A percentile compares a stretch with the other conserved stretches of the same genome.
Evolutionary conservation across 2,888 invertebrate genomes (phyloP).

Genomic region (Heliconius erato): DNA sequence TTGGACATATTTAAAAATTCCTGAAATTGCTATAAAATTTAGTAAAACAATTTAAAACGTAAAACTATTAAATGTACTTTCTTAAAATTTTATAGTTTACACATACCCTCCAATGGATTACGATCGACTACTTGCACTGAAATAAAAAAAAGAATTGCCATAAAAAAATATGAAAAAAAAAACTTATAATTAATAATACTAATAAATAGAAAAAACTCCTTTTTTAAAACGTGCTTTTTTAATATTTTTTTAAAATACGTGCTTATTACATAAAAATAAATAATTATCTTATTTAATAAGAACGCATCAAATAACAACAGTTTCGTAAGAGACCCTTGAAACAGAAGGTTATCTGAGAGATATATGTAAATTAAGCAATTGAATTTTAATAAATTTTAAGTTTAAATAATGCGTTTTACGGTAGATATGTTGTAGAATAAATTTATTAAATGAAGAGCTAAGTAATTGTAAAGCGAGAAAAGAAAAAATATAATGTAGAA

Average conservation of each 20-base stretch:
- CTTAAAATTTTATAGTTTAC: background rate
- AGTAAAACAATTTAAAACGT: background rate
- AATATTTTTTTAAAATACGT: background rate
- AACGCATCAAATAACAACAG: background rate
- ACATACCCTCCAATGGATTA: constrained; percentile 36
- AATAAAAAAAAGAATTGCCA: constrained; percentile 35
- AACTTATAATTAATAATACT: background rate
- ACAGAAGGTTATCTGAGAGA: background rate
- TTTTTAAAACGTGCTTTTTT: background rate
- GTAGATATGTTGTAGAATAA: background rate
- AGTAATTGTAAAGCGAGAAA: background rate
- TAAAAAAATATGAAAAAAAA: background rate
- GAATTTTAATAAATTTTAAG: background rate
- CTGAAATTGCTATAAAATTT: no score
- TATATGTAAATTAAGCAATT: background rate
- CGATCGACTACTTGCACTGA: constrained; percentile 57
- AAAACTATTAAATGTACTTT: background rate
- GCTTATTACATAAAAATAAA: constrained; percentile 22
- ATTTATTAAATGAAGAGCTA: background rate
- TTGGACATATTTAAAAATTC: no score
- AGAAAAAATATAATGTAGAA: background rate
- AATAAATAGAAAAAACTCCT: background rate
- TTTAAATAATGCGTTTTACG: background rate
- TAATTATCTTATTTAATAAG: background rate
- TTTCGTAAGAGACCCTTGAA: background rate